Evolutionary conservation across 2,888 invertebrate genomes (phyloP), one percentile per base, ranked within the genome.

Genomic region (Leucophenga montana): DNA sequence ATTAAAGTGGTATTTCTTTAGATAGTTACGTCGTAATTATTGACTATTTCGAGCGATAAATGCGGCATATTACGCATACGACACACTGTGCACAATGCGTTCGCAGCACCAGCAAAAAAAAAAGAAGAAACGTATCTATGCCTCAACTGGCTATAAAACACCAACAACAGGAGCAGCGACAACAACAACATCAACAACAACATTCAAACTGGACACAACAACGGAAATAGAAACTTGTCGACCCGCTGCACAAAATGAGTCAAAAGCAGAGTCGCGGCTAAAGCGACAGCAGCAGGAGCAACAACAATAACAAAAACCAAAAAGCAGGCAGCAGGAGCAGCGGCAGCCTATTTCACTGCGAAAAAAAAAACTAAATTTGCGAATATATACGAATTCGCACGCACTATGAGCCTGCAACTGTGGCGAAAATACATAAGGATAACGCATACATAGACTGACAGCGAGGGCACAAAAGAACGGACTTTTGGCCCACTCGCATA

Each of bases 371-470:
- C 39, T 27, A 57, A 48, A 57, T 14, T 22, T 16, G 16, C n/a
- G 16, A 18, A 39, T 22, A 48, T n/a, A 65, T 56, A 66, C 54
- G 56, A 18, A n/a, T n/a, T n/a, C n/a, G 39, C 57, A 57, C 46
- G 56, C 39, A 39, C n/a, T 22, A 56, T 39, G 31, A n/a, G 54
- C 78, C 71, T 75, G 71, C 69, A 80, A n/a, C n/a, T 73, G 27
- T n/a, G 31, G 31, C 57, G 57, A 9, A 5, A 33, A 48, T 64
- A 48, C 46, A 64, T 64, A 64, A 64, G 62, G n/a, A 27, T 27
- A 27, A 13, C 31, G 62, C 48, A 67, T 48, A 66, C 62, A 48
- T 31, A 50, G 11, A 66, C 61, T 18, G 70, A 16, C 16, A 33
- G 39, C 61, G 16, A 11, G 22, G 22, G 14, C 56, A 22, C 20